Evolutionary conservation across 2,113 vertebrate genomes (phyloP).

Genomic region (Ceyx melanurus): DNA sequence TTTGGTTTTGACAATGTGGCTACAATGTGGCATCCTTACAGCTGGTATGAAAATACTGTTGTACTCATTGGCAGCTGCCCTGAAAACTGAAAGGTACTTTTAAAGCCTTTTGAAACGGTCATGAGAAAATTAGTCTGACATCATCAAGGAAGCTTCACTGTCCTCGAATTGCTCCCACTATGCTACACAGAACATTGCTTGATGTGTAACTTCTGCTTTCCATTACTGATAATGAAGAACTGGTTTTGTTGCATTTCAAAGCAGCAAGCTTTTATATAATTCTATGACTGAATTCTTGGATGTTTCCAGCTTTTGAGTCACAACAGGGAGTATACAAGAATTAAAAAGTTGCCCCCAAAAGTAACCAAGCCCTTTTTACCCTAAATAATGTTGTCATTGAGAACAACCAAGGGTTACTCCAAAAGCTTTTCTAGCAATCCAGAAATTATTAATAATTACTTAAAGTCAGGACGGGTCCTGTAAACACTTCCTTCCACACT

Average conservation of each 20-base stretch:
- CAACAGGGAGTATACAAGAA: not conserved
- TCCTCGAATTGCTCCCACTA: not conserved
- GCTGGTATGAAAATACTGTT: not conserved
- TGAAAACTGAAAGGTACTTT: not conserved
- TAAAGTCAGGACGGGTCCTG: not conserved
- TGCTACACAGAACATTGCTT: not conserved
- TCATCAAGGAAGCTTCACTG: not conserved
- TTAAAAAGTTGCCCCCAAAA: not conserved
- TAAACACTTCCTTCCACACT: slow-evolving; percentile 41
- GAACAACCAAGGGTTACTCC: not conserved
- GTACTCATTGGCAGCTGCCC: not conserved
- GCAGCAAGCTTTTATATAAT: not conserved
- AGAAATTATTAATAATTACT: slow-evolving; percentile 23
- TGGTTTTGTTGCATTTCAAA: not conserved
- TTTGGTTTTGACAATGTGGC: not conserved
- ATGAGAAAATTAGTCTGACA: not conserved
- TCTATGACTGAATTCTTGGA: not conserved
- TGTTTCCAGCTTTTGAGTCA: not conserved
- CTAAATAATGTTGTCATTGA: not conserved
- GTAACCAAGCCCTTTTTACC: not conserved
- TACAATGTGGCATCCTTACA: not conserved
- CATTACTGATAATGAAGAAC: not conserved
- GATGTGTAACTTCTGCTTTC: not conserved
- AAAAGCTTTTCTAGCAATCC: not conserved
- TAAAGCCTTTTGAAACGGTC: not conserved